Base-by-base conservation (phyloP, 2,888 invertebrate genomes). In the Schizaphis graminum region DNA sequence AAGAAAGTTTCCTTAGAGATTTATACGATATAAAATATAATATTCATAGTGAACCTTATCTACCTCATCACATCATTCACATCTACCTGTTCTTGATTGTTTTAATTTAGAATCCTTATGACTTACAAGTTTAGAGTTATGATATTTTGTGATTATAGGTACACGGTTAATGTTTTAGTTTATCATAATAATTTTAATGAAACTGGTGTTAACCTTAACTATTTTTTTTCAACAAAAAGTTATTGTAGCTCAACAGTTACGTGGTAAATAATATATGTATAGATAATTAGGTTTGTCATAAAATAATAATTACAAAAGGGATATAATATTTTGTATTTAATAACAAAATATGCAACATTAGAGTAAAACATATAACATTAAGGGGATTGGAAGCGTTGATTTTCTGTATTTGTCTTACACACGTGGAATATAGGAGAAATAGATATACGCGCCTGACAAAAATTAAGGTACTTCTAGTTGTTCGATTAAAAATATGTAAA, bases 101-200 rank as follows among this genome's bases (percentile, higher is more conserved):
- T 61, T 35, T 61, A 67, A 90, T 90, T 67, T 61, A n/a, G 89
- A 61, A 90, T 67, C 89, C n/a, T 89, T 61, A 44, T 57, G 47
- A 35, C 21, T 77, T 77, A 77, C 35, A 35, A 77, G 41, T 44
- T 44, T 44, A 44, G 16, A 44, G 16, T 35, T 77, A 35, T 47
- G 28, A 61, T 89, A 28, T 35, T 67, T 49, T n/a, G 49, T 7
- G 49, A 91, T 77, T 41, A 44, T n/a, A 35, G 47, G 13, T 86
- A 86, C 84, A 53, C 24, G 53, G 53, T 77, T 35, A 41, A 49
- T 35, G 77, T 53, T 77, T 41, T 41, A 84, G 53, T 91, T 91
- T 24, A 77, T 90, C 35, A 47, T 67, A 35, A 35, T 26, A 49
- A 53, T 77, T 49, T 77, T 77, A 77, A 84, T 91, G 41, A 77